Evolutionary conservation across 2,888 invertebrate genomes (phyloP).

Genomic region (Drosophila dives): DNA sequence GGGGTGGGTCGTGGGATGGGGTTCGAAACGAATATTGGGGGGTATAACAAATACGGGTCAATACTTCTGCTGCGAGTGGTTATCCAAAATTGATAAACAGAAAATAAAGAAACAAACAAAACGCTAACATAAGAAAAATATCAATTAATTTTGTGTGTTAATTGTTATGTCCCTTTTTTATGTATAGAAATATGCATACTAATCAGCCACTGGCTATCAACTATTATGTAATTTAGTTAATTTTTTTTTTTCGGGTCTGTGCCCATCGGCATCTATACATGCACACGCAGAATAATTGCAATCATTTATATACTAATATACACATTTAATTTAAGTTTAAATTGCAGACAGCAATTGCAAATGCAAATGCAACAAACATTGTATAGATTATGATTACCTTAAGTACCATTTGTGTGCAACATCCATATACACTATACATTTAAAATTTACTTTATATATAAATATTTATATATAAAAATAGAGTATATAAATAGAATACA

Average conservation of each 20-base stretch:
- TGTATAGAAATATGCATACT: conserved; percentile 37
- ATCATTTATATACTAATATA: conserved; percentile 25
- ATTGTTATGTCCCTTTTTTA: conserved; percentile 47
- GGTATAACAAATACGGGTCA: conserved; percentile 7
- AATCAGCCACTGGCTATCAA: conserved; percentile 36
- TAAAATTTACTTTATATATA: conserved; percentile 13
- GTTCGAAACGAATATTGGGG: not conserved
- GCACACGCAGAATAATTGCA: conserved; percentile 5
- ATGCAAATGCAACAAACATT: conserved; percentile 36
- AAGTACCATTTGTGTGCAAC: conserved; percentile 31
- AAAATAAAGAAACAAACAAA: not conserved
- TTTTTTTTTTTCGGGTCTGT: conserved; percentile 10
- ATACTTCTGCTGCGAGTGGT: conserved; percentile 12
- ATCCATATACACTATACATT: conserved; percentile 17
- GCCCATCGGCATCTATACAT: conserved; percentile 5
- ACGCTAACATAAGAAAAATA: not conserved
- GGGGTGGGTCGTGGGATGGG: conserved; percentile 5
- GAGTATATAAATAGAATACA: conserved; percentile 5
- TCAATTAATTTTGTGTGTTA: conserved; percentile 42
- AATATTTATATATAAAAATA: not conserved
- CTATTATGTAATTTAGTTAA: conserved; percentile 41
- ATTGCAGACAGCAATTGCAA: conserved; percentile 36
- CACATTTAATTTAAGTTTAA: conserved; percentile 23
- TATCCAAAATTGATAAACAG: conserved; percentile 1
- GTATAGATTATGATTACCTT: conserved; percentile 21